Conservation (phyloP, 2,113 vertebrate genomes). For the Plecturocebus donacophilus region DNA sequence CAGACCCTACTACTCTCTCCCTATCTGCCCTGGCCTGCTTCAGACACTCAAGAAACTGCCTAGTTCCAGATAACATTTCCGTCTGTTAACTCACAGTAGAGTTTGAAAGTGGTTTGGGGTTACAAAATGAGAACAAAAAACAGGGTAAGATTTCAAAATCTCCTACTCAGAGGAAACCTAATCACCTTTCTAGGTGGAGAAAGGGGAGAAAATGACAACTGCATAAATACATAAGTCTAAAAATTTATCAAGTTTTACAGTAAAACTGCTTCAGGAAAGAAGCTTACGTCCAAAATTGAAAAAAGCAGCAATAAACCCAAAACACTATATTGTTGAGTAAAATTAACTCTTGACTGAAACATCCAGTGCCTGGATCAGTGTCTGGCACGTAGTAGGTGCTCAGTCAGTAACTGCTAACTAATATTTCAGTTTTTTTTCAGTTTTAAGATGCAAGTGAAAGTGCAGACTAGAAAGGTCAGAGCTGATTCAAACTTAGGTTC, state of each 20-base stretch:
- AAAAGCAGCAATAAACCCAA: neutral
- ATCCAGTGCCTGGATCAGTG: neutral
- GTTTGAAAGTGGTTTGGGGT: neutral
- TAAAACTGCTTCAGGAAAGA: neutral
- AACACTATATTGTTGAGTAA: neutral
- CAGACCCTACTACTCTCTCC: neutral
- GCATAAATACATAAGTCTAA: neutral
- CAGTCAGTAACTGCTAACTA: neutral
- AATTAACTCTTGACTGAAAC: neutral
- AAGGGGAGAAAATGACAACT: neutral
- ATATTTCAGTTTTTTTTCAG: neutral
- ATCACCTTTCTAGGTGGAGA: neutral
- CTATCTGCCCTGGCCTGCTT: neutral
- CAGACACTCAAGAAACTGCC: neutral
- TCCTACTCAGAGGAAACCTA: neutral
- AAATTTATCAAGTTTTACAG: neutral
- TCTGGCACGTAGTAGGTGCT: neutral
- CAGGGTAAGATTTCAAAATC: conserved; percentile 6
- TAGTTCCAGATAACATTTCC: neutral
- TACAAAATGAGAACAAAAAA: neutral
- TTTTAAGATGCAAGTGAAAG: neutral
- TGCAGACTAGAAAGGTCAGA: conserved; percentile 3
- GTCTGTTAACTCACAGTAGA: neutral
- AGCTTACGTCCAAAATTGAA: neutral
- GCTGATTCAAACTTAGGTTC: neutral